Evolutionary conservation across 2,888 invertebrate genomes (phyloP).

Genomic region (Eubasilissa splendida): DNA sequence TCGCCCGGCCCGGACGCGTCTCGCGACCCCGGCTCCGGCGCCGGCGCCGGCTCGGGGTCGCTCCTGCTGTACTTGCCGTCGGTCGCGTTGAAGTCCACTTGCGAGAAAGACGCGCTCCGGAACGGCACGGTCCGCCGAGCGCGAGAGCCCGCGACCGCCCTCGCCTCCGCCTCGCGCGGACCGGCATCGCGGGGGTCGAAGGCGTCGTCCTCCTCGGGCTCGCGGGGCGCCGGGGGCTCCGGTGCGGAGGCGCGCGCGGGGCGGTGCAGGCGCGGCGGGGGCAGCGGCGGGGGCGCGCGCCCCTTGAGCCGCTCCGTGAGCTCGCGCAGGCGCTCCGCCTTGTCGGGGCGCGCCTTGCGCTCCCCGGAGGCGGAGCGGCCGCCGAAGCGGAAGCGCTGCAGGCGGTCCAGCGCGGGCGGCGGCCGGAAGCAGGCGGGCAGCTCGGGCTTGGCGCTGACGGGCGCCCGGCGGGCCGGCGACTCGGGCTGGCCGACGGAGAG

Average conservation of each 20-base stretch:
- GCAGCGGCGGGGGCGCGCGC: slow-evolving; percentile 64
- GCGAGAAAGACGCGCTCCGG: slow-evolving; percentile 90
- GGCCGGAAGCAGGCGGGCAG: slow-evolving; percentile 73
- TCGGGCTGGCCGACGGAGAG: slow-evolving; percentile 69
- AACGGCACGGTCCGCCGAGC: slow-evolving; percentile 81
- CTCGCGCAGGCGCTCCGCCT: slow-evolving; percentile 77
- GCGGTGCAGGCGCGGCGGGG: slow-evolving; percentile 66
- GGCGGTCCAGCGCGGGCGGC: slow-evolving; percentile 85
- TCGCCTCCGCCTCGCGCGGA: slow-evolving; percentile 74
- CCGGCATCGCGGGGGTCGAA: slow-evolving; percentile 71
- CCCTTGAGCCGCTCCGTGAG: slow-evolving; percentile 86
- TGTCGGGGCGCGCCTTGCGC: slow-evolving; percentile 65
- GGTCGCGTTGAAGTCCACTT: slow-evolving; percentile 82
- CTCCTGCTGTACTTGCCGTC: slow-evolving; percentile 74
- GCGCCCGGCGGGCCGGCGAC: slow-evolving; percentile 67
- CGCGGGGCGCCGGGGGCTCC: slow-evolving; percentile 65
- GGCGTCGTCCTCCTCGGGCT: slow-evolving; percentile 59
- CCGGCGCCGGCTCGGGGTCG: slow-evolving; percentile 57
- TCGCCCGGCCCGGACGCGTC: slow-evolving; percentile 22
- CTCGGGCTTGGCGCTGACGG: slow-evolving; percentile 65
- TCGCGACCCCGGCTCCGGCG: slow-evolving; percentile 8
- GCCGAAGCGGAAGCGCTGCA: slow-evolving; percentile 85
- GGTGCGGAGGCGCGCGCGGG: slow-evolving; percentile 72
- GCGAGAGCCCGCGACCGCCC: slow-evolving; percentile 75
- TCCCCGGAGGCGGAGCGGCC: slow-evolving; percentile 72